Percentiles rank a stretch among this genome's conserved stretches.
These are phyloP conservation scores for Atta texana DNA, from an alignment of 1,140 invertebrate genomes.

Conservation along the genomic window DNA sequence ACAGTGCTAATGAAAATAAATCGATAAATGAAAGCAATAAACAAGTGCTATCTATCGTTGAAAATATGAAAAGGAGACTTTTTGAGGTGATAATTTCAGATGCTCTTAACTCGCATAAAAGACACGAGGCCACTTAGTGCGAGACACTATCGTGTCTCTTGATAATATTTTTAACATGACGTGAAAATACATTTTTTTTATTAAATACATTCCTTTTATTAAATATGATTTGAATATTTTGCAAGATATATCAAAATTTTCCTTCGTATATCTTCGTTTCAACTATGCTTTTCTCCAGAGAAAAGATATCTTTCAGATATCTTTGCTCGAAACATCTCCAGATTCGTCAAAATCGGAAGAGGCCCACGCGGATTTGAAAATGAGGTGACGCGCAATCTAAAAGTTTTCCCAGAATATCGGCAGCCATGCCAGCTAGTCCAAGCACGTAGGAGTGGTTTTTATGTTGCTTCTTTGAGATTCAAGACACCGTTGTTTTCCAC, in stretches of 20 bases:
- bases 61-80: too few relatives aligned
- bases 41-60: too few relatives aligned
- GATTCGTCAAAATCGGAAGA: slow-evolving; percentile 17
- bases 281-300: slow-evolving; percentile 7
- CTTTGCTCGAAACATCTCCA: background rate
- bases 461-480: slow-evolving; percentile 3
- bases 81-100: too few relatives aligned
- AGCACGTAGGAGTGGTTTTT: slow-evolving; percentile 18
- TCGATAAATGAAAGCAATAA: too few relatives aligned
- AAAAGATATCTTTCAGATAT: slow-evolving; percentile 45
- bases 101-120: too few relatives aligned
- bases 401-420: slow-evolving; percentile 42
- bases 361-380: slow-evolving; percentile 53
- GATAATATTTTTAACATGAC: too few relatives aligned
- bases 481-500: slow-evolving; percentile 21
- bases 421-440: slow-evolving; percentile 5
- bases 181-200: too few relatives aligned
- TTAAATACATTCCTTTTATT: too few relatives aligned
- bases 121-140: too few relatives aligned
- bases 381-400: slow-evolving; percentile 61
- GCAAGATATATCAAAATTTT: background rate
- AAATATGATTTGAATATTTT: background rate
- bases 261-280: slow-evolving; percentile 1
- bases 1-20: too few relatives aligned
- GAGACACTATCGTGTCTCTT: too few relatives aligned